Evolutionary conservation across 2,797 vertebrate genomes (phyloP), one percentile per base, ranked within the genome.

Genomic region (Lophura swinhoii): DNA sequence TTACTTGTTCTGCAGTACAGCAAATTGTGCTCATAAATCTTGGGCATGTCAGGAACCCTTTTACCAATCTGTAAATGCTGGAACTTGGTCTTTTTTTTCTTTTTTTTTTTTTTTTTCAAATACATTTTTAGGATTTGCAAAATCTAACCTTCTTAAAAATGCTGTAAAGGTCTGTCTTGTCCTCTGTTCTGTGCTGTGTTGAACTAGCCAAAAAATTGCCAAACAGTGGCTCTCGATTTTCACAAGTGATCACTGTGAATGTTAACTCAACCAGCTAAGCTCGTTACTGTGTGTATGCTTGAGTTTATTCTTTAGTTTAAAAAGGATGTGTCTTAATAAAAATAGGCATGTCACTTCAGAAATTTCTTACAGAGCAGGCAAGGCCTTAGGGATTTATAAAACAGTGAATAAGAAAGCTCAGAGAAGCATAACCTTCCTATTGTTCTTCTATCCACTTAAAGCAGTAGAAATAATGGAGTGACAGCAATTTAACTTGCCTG

Each of bases 1-100:
- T 92, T 95, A 77, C 87, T 94, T 87, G 77, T 88, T 91, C 75
- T 93, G 75, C 85, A 76, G 64, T 76, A 85, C 58, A 84, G 63
- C 81, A 72, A 94, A 88, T 94, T 79, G 58, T 26, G 3, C 31
- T 93, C 35, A 31, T 88, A 93, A 94, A 94, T 96, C 23, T 72
- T 49, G 31, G 20, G 37, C 55, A 37, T 0, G 20, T 88, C 84
- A 78, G 76, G 92, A 95, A 81, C 56, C 55, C 59, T 95, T 92
- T 60, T 83, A 71, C 88, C 78, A 93, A 75, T 22, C 69, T 74
- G 68, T 55, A 89, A 90, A 81, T 90, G 39, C 84, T 92, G 60
- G 53, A 48, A 88, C 71, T 84, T 46, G 31, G 15, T 66, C 24
- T 88, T 14, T 63, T 5, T n/a, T 20, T 26, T 69, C 60, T 64